Base-by-base conservation (phyloP, 2,888 invertebrate genomes). In the Apamea monoglypha region DNA sequence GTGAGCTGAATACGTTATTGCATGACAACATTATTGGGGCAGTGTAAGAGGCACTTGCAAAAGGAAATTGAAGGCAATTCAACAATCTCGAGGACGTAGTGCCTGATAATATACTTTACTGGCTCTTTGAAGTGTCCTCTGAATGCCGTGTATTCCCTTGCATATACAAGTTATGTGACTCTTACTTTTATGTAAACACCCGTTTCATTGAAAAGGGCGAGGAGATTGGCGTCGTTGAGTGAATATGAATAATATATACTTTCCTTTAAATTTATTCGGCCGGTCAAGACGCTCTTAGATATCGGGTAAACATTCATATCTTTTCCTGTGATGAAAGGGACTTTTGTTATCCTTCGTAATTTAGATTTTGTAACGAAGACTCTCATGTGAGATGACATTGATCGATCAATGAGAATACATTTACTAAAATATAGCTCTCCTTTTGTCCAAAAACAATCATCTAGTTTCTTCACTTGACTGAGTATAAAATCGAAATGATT, bases 31-130 rank as follows among this genome's bases (percentile, higher is more conserved):
- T 91, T 90, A 90, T 89, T 89, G 88, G 87, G 82, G 80, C 88
- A 86, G 86, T 85, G 67, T 88, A 89, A 90, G 90, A 88, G 90
- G 88, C 90, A 90, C 91, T 93, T 89, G 86, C 78, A 78, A 87
- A 84, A 89, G 93, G 91, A 94, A 93, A 94, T 93, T 93, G 93
- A 91, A 92, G 91, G 91, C 91, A 92, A 93, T 93, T 93, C 93
- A 91, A 91, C 91, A 92, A 92, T 93, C 89, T 89, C 87, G 89
- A 85, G 86, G 87, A 88, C 86, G 87, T 89, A 92, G 89, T 90
- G 87, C 89, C 89, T 91, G 89, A 91, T 91, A 92, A 91, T 92
- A 91, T 91, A 89, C 90, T 92, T 91, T 91, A 88, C 89, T 90
- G 89, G 87, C 90, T 88, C 88, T 92, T 91, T 92, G 91, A 91